These are phyloP conservation scores for Polylopha cassiicola DNA, from an alignment of 2,888 invertebrate species.

Conservation along the genomic window DNA sequence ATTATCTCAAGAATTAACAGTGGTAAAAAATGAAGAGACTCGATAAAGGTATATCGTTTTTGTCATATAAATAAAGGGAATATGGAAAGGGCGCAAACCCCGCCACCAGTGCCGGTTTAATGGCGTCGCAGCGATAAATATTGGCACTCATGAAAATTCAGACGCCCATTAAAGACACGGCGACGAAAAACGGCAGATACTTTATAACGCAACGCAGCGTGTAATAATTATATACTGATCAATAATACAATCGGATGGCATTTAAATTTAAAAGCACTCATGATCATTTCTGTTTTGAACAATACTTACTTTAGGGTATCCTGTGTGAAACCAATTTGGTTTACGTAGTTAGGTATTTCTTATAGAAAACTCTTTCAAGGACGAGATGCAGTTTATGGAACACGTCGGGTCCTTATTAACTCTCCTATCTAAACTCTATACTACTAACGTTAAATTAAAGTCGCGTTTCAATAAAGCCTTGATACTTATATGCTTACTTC, in stretches of 20 bases:
- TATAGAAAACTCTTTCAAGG: no score
- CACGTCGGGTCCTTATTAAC: no score
- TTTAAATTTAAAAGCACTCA: no score
- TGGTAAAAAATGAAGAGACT: slow-evolving; percentile 63
- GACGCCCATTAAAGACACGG: slow-evolving; percentile 28
- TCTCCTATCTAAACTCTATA: no score
- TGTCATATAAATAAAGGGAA: slow-evolving; percentile 59
- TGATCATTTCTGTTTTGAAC: no score
- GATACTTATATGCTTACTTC: no score
- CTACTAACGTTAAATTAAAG: no score
- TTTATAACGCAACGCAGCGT: slow-evolving; percentile 11
- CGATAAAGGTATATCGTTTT: slow-evolving; percentile 71
- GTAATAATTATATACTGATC: slow-evolving; percentile 16
- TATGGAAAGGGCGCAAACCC: slow-evolving; percentile 51
- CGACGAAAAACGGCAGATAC: slow-evolving; percentile 37
- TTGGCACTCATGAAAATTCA: slow-evolving; percentile 71
- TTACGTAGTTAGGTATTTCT: no score
- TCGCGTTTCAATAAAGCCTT: no score
- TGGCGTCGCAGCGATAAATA: slow-evolving; percentile 64
- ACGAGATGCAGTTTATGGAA: no score
- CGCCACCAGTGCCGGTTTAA: slow-evolving; percentile 40
- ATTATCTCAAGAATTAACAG: slow-evolving; percentile 74
- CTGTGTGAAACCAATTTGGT: no score
- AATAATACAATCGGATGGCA: slow-evolving; percentile 3
- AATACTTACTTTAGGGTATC: no score